phyloP scores from a whole-genome alignment of 2,113 vertebrate genomes.

The Cavia porcellus region DNA sequence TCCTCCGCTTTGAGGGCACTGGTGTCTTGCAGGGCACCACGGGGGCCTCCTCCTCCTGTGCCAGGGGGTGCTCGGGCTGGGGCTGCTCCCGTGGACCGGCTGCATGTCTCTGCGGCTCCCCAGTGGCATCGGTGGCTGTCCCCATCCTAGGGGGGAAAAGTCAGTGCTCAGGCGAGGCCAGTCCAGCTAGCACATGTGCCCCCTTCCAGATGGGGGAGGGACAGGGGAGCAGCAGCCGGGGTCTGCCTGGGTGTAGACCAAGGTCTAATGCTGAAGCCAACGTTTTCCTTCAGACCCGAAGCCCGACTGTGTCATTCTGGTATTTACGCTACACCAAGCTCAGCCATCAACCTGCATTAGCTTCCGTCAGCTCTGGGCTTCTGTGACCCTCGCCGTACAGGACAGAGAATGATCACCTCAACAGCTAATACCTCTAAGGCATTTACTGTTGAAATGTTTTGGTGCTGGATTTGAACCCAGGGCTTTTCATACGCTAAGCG shows the following conservation, averaged over 20 bases:
- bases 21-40: neutral
- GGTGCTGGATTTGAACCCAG: neutral
- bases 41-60: neutral
- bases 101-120: slow-evolving; percentile 72
- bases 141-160: slow-evolving; percentile 64
- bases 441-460: neutral
- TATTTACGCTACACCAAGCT: neutral
- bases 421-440: neutral
- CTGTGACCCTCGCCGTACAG: neutral
- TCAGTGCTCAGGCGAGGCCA: neutral
- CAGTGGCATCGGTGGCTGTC: slow-evolving; percentile 53
- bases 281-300: neutral
- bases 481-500: neutral
- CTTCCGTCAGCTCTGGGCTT: neutral
- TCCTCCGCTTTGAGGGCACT: neutral
- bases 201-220: neutral
- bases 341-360: neutral
- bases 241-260: neutral
- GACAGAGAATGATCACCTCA: neutral
- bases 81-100: slow-evolving; percentile 34
- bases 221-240: rapidly evolving
- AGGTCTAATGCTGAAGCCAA: neutral
- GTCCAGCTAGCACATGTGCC: neutral
- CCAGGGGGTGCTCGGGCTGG: neutral
- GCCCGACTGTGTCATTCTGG: neutral